A percentile compares a stretch with the other conserved stretches of the same genome.
Conservation (phyloP, 1,140 invertebrate species). For the Drosophila leontia region DNA sequence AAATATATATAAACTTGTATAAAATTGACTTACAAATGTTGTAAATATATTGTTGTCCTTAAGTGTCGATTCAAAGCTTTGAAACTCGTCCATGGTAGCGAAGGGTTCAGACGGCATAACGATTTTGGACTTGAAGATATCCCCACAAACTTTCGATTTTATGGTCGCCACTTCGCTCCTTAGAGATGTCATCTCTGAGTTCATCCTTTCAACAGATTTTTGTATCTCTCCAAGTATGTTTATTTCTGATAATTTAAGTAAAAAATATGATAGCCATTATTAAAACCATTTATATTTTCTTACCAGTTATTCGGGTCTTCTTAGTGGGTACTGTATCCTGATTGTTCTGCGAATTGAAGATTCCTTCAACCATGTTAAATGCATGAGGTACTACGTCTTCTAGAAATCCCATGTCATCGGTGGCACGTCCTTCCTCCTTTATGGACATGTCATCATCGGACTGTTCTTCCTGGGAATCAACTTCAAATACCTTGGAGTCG, state of each 20-base stretch:
- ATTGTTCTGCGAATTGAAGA: background rate
- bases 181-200: no score
- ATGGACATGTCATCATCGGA: background rate
- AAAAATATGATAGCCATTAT: background rate
- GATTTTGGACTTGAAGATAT: no score
- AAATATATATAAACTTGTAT: no score
- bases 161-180: no score
- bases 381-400: background rate
- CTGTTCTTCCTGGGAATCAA: background rate
- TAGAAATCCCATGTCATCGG: background rate
- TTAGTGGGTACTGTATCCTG: background rate
- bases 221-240: no score
- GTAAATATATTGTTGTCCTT: no score
- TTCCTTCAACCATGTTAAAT: background rate
- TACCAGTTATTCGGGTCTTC: background rate
- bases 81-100: no score
- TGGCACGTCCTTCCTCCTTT: background rate
- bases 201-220: no score
- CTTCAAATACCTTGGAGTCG: conserved; percentile 9
- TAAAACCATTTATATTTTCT: background rate
- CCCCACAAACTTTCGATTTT: no score
- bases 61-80: background rate
- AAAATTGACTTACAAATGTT: no score
- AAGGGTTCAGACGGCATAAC: no score
- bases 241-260: no score